Base-by-base conservation (phyloP, 2,888 invertebrate species). In the Acanthosepion lycidas region DNA sequence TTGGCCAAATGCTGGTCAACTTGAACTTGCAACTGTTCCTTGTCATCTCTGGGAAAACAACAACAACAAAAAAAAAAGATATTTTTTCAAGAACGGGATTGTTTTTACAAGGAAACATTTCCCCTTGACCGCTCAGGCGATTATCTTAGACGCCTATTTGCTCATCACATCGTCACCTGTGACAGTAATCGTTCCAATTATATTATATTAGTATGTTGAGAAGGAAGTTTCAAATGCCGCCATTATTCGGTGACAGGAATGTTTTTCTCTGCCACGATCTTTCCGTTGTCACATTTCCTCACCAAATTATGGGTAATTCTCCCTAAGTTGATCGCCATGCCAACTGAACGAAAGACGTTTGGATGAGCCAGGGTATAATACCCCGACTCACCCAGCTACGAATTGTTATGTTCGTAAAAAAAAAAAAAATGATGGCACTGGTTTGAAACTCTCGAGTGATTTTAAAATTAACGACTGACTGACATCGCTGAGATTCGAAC, bases 71-170 rank as follows among this genome's bases (percentile, higher is more conserved):
- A 78, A 42, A 42, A n/a, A n/a, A 78, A 78, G 9, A 78, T 23
- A 23, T 59, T 59, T 59, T 59, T 23, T 59, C 3, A 78, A 78
- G n/a, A n/a, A 78, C 78, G 1, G 78, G 78, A 78, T 78, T 78
- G 78, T 78, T 78, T 78, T n/a, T 78, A 78, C 33, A 78, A n/a
- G 78, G 78, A 78, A n/a, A 9, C n/a, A 78, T 78, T 78, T 78
- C 78, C 78, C 59, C 12, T n/a, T 78, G n/a, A n/a, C 18, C n/a
- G 12, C 33, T 78, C 33, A 78, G 23, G n/a, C 78, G 78, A 78
- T 78, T 78, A 78, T 78, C 78, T 78, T 78, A 78, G 78, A n/a
- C 78, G 78, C 78, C n/a, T n/a, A 78, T 78, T 78, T n/a, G 78
- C 78, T 78, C n/a, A n/a, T 78, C n/a, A 78, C 9, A 78, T 78